Percentiles rank a stretch among this genome's conserved stretches.
Evolutionary conservation across 2,888 invertebrate species (phyloP).

Genomic region (Melangyna quadrimaculata): DNA sequence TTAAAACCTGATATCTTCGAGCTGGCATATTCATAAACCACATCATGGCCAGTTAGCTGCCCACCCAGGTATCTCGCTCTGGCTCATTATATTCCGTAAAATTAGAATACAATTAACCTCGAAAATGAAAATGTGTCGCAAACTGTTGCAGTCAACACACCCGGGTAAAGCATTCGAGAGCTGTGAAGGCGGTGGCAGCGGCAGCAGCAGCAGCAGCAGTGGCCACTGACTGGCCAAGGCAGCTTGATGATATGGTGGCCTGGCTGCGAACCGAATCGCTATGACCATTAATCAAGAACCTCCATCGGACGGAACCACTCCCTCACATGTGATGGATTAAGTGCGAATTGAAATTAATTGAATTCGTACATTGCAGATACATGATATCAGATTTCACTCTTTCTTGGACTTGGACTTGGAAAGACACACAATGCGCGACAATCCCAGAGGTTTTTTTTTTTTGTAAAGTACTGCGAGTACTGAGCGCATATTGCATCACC

Average conservation of each 20-base stretch:
- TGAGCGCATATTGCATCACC: slow-evolving; percentile 63
- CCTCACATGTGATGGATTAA: slow-evolving; percentile 71
- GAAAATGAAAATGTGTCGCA: slow-evolving; percentile 57
- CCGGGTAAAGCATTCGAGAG: not conserved
- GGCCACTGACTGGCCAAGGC: slow-evolving; percentile 2
- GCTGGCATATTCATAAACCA: slow-evolving; percentile 15
- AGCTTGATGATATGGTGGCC: slow-evolving; percentile 21
- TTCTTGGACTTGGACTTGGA: slow-evolving; percentile 14
- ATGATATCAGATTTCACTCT: slow-evolving; percentile 66
- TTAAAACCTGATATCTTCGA: slow-evolving; percentile 49
- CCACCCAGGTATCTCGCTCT: slow-evolving; percentile 57
- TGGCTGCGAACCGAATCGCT: slow-evolving; percentile 24
- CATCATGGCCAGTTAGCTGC: slow-evolving; percentile 19
- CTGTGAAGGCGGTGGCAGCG: not conserved
- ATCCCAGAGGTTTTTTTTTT: slow-evolving; percentile 16
- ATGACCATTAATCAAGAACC: slow-evolving; percentile 68
- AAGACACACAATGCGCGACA: slow-evolving; percentile 44
- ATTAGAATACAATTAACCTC: slow-evolving; percentile 70
- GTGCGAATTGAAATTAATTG: slow-evolving; percentile 72
- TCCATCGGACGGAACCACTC: slow-evolving; percentile 65
- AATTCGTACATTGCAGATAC: slow-evolving; percentile 71
- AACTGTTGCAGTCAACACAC: slow-evolving; percentile 47
- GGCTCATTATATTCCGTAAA: slow-evolving; percentile 49
- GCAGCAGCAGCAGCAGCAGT: not conserved
- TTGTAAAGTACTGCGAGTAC: not conserved